phyloP scores from a whole-genome alignment of 2,113 vertebrate species.

The Murina feae region DNA sequence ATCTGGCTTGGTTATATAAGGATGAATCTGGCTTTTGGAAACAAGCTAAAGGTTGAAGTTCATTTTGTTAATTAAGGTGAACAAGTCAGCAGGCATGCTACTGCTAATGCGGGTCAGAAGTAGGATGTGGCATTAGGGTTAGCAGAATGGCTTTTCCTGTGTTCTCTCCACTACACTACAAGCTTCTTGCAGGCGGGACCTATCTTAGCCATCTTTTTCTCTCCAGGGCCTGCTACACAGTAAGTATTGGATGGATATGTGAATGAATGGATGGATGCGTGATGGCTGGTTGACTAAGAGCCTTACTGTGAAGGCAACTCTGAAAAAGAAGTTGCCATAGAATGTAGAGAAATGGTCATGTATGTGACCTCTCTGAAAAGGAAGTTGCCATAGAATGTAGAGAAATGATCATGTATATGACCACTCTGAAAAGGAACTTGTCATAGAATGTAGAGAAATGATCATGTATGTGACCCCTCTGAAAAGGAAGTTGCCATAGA shows the following conservation, averaged over 20 bases:
- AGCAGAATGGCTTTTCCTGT: neutral
- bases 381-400: too few relatives aligned
- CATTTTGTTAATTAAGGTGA: neutral
- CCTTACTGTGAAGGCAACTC: neutral
- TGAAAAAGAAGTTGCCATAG: neutral
- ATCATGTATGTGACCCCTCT: neutral
- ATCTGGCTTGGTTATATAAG: neutral
- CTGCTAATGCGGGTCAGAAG: neutral
- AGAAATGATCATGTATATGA: too few relatives aligned
- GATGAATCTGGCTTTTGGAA: neutral
- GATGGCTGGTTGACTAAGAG: neutral
- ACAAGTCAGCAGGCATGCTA: neutral
- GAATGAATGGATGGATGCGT: neutral
- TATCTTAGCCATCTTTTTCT: neutral
- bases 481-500: too few relatives aligned
- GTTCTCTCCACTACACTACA: neutral
- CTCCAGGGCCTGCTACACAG: neutral
- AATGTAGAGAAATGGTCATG: neutral
- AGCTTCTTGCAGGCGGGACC: neutral
- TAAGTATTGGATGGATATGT: neutral
- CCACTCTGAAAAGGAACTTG: neutral
- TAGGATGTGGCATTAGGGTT: neutral
- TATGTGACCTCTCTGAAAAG: neutral
- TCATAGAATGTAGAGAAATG: neutral
- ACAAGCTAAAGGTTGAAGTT: neutral